Evolutionary conservation across 2,797 vertebrate species (phyloP).

Genomic region (Pangasius mekongensis): DNA sequence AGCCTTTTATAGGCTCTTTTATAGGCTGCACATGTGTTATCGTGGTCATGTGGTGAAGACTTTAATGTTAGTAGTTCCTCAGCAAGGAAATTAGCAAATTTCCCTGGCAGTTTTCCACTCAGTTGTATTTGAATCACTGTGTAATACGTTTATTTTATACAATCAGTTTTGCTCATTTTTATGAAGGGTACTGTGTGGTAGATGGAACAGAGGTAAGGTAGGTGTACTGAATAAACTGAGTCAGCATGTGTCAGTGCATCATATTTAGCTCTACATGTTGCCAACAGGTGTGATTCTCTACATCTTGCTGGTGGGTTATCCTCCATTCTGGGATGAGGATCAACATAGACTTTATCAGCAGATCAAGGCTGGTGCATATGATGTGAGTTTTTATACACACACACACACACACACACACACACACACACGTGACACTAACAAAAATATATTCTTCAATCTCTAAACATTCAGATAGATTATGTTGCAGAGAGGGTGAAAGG

Average conservation of each 20-base stretch:
- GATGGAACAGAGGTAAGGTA: not conserved
- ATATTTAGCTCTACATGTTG: conserved; percentile 23
- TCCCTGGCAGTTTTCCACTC: not conserved
- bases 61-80: not conserved
- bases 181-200: not conserved
- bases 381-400: conserved; percentile 76
- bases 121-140: not conserved
- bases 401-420: too few relatives aligned
- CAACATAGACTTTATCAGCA: conserved; percentile 97
- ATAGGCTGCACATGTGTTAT: too few relatives aligned
- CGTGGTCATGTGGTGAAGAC: not conserved
- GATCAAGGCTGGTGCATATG: conserved; percentile 96
- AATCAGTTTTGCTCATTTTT: not conserved
- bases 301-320: conserved; percentile 95
- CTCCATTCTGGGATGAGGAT: conserved; percentile 98
- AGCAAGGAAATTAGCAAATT: not conserved
- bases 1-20: not conserved
- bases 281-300: conserved; percentile 92
- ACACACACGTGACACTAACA: not conserved
- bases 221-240: not conserved
- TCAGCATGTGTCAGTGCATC: not conserved
- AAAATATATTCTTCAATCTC: not conserved
- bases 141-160: not conserved
- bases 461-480: not conserved
- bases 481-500: not conserved